Evolutionary conservation across 2,888 invertebrate species (phyloP), one percentile per base, ranked within the genome.

Genomic region (Drosophila pegasa): DNA sequence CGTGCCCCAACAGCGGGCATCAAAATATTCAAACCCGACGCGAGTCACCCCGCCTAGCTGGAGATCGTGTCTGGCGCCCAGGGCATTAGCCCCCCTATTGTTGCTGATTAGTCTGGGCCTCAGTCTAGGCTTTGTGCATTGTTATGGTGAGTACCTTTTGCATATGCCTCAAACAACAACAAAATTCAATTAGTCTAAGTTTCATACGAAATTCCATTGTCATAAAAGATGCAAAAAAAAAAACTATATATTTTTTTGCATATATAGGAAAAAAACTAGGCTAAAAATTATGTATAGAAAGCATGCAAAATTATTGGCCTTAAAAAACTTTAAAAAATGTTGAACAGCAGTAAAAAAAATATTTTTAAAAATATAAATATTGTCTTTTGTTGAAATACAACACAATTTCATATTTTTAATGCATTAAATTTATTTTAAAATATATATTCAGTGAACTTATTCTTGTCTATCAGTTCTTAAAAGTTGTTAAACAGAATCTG

Each of bases 1-100:
- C 61, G 62, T 72, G 75, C 81, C 89, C 88, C 90, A 67, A 63
- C 83, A 65, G 87, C 71, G 88, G 87, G 83, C 87, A 74, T 57
- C 71, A 33, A 55, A 55, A 74, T 45, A 41, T 48, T 43, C 55
- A 64, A 61, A 62, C 59, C 51, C 45, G 60, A 33, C 54, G 14
- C 40, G 50, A 55, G 18, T 14, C 35, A 67, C 55, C 35, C 72
- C 55, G 45, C 59, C 29, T 40, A 60, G 59, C 60, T 48, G 77
- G 63, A 67, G 72, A 61, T 61, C 50, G 18, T 55, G 40, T 59
- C 64, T 43, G 38, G 45, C 59, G 47, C 76, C 72, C 57, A 37
- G 62, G 61, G 67, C 79, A 43, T 50, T 63, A 57, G 65, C 57
- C 59, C 62, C 80, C 33, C 76, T 75, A 68, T 75, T 84, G 76